These are phyloP conservation scores for Chydorus sphaericus DNA, from an alignment of 2,888 invertebrate genomes.

Conservation along the genomic window DNA sequence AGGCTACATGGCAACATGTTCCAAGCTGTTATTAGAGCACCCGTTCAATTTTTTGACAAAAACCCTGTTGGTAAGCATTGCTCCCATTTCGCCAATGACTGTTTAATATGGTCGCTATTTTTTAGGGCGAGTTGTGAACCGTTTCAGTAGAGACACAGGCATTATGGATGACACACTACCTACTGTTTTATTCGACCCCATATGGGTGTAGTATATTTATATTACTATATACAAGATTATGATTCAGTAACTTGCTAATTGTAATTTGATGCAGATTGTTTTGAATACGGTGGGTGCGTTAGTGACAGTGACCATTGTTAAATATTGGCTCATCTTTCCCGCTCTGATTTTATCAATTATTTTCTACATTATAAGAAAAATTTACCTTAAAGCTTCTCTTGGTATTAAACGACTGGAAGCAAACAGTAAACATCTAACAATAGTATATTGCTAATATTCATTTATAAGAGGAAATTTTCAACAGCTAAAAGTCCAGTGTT, in stretches of 20 bases:
- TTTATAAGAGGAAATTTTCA: neutral
- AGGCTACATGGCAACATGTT: slow-evolving; percentile 36
- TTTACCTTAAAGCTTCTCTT: slow-evolving; percentile 32
- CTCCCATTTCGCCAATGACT: no score
- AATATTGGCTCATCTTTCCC: slow-evolving; percentile 27
- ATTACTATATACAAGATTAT: no score
- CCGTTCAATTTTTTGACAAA: slow-evolving; percentile 58
- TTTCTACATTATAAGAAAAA: slow-evolving; percentile 29
- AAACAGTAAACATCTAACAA: slow-evolving; percentile 26
- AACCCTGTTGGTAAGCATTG: slow-evolving; percentile 69
- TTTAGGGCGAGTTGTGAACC: slow-evolving; percentile 2
- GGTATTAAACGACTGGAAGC: slow-evolving; percentile 36
- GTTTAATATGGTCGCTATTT: no score
- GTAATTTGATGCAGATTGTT: slow-evolving; percentile 17
- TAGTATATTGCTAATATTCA: neutral
- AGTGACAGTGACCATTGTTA: slow-evolving; percentile 31
- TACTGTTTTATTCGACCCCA: neutral
- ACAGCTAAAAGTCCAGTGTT: slow-evolving; percentile 88
- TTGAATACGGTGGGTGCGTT: slow-evolving; percentile 31
- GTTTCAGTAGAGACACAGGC: slow-evolving; percentile 8
- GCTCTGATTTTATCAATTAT: slow-evolving; percentile 28
- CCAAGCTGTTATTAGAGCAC: slow-evolving; percentile 30
- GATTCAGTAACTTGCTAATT: no score
- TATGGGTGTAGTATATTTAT: no score
- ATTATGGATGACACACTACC: slow-evolving; percentile 1